Base-by-base conservation (phyloP, 2,888 invertebrate genomes). In the Prosopocoilus inquinatus region DNA sequence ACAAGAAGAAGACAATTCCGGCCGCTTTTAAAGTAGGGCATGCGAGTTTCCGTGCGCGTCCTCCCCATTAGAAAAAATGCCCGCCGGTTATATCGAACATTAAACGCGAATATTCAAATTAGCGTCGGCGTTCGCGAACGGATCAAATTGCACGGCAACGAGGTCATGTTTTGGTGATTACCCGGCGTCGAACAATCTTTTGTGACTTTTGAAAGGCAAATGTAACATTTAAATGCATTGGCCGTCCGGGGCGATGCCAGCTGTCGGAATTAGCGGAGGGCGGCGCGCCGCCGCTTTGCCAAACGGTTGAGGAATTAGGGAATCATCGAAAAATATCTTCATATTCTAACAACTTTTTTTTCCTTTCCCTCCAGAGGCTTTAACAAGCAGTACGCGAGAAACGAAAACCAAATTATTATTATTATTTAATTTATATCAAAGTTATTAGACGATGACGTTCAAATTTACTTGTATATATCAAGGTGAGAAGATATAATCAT, bases 211-310 rank as follows among this genome's bases (percentile, higher is more conserved):
- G 59, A 38, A 64, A 62, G 67, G 59, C 63, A 72, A 73, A 72
- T 72, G 68, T 64, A 67, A 70, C 73, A 73, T 73, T 73, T 73
- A 72, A 73, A 73, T 73, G 72, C 73, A 73, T 73, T 73, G 72
- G 69, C 62, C 69, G 73, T 71, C 69, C 66, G 48, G 58, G 61
- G 43, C 54, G 56, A 57, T 57, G 62, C 61, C 66, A 66, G 62
- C 65, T 66, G 68, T 63, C 64, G 61, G 57, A 68, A 70, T 69
- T 68, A 70, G 66, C 65, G 41, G 15, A 15, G 11, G 39, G 5
- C 39, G n/a, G 8, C 8, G 34, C 34, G 39, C n/a, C 16, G 15
- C 41, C n/a, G 16, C 20, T 28, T 28, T 28, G 20, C 20, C 20
- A 28, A 28, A 28, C 7, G 20, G 20, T 28, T 5, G 20, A 28